Base-by-base conservation (phyloP, 1,140 invertebrate genomes). In the Caligus rogercresseyi region DNA sequence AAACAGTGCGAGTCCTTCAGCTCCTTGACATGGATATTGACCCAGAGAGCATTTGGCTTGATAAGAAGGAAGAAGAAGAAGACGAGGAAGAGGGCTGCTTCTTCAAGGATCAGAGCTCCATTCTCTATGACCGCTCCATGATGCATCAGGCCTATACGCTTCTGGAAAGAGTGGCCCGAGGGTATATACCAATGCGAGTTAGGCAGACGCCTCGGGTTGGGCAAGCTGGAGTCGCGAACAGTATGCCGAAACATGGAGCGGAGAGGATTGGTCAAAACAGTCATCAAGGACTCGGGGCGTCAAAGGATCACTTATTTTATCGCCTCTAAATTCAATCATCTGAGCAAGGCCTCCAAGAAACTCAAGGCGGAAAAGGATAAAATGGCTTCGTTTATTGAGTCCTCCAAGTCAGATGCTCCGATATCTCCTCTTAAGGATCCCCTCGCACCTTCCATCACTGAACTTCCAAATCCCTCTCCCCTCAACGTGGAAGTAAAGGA, bases 201-300 rank as follows among this genome's bases (percentile, higher is more conserved):
- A 66, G 70, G 71, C 3, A 67, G 66, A 19, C 59, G 69, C n/a
- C 68, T 80, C 64, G 78, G 78, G 1, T 60, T 77, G 1, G 73
- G 76, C 1, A 78, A 77, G 66, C 68, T 81, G 0, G 75, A 78
- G 26, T 69, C 76, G 1, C 67, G 80, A 18, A 71, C 74, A 1
- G 66, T 81, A 31, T 68, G 75, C 24, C 69, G 77, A 24, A 76
- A 78, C 67, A 66, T 81, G 3, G 66, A 74, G 13, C 65, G 75
- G 67, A 64, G 67, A 3, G 71, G 74, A 25, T 68, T 76, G 25
- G 72, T 77, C 24, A 72, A 74, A 11, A 75, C 72, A 14, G 74
- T 77, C 54, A 75, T 78, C 70, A 72, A 74, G 55, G 78, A 81
- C 64, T 69, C 75, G 11, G 79, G 79, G 1, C 70, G 78, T 24